Evolutionary conservation across 37 sponge, comb jelly and placozoan genomes (phyloP).

Genomic region (Axinella damicornis): DNA sequence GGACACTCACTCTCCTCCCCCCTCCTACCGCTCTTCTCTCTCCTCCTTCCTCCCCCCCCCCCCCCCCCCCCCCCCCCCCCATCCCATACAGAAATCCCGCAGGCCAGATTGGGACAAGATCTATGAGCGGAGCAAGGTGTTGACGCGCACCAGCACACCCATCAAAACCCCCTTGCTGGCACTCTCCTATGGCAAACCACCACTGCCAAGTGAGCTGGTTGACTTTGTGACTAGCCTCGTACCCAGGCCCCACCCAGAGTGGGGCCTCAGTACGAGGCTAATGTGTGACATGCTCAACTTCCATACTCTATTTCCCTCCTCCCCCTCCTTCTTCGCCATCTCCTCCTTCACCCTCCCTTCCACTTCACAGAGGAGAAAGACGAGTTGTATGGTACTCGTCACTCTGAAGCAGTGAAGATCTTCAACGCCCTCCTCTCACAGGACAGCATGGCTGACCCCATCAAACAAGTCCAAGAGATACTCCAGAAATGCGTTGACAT

Average conservation of each 20-base stretch:
- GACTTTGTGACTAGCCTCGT: no score
- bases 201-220: slow-evolving; percentile 52
- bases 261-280: no score
- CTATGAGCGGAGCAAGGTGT: slow-evolving; percentile 66
- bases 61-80: no score
- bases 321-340: slow-evolving; percentile 12
- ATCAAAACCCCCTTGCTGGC: slow-evolving; percentile 87
- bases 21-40: background rate
- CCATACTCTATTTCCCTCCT: no score
- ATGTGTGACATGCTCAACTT: no score
- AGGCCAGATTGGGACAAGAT: slow-evolving; percentile 72
- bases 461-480: slow-evolving; percentile 81
- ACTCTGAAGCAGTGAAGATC: slow-evolving; percentile 83
- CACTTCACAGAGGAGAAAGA: no score
- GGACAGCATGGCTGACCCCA: slow-evolving; percentile 80
- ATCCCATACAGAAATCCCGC: background rate
- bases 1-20: background rate
- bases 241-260: no score
- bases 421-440: slow-evolving; percentile 76
- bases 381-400: slow-evolving; percentile 75
- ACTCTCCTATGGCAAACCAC: slow-evolving; percentile 89
- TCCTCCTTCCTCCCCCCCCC: background rate
- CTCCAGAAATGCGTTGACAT: slow-evolving; percentile 89
- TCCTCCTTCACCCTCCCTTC: slow-evolving; percentile 65
- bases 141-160: slow-evolving; percentile 67